Conservation (phyloP, 2,113 vertebrate species). For the Bungarus multicinctus region DNA sequence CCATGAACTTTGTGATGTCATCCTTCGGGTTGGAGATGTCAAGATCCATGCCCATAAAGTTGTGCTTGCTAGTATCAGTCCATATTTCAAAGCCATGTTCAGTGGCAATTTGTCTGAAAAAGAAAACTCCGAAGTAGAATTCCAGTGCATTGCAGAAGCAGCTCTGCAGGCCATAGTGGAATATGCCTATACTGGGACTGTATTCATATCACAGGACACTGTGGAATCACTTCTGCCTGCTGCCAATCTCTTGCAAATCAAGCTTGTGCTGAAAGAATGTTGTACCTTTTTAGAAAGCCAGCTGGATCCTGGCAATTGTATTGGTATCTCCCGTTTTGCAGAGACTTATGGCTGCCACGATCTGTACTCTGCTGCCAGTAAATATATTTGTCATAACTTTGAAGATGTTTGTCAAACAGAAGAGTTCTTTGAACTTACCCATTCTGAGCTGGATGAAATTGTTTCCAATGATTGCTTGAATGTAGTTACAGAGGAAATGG, state of each 20-base stretch:
- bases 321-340: slow-evolving; percentile 96
- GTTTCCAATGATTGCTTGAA: slow-evolving; percentile 96
- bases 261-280: slow-evolving; percentile 95
- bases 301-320: slow-evolving; percentile 95
- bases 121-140: slow-evolving; percentile 94
- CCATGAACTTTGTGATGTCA: slow-evolving; percentile 92
- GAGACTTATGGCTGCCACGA: slow-evolving; percentile 97
- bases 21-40: slow-evolving; percentile 91
- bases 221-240: slow-evolving; percentile 95
- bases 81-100: slow-evolving; percentile 99
- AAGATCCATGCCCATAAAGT: slow-evolving; percentile 97
- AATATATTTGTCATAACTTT: slow-evolving; percentile 96
- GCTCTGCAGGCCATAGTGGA: slow-evolving; percentile 96
- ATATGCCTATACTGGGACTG: slow-evolving; percentile 94
- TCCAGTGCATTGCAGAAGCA: slow-evolving; percentile 92
- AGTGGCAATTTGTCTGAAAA: slow-evolving; percentile 95
- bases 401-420: slow-evolving; percentile 95
- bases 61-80: slow-evolving; percentile 97
- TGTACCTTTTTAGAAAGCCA: slow-evolving; percentile 95
- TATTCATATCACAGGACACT: slow-evolving; percentile 96
- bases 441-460: slow-evolving; percentile 91
- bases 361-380: slow-evolving; percentile 89
- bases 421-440: slow-evolving; percentile 94
- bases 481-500: slow-evolving; percentile 91
- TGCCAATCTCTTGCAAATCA: slow-evolving; percentile 96